Conservation (phyloP, 1,140 invertebrate species). For the Papilio dardanus region DNA sequence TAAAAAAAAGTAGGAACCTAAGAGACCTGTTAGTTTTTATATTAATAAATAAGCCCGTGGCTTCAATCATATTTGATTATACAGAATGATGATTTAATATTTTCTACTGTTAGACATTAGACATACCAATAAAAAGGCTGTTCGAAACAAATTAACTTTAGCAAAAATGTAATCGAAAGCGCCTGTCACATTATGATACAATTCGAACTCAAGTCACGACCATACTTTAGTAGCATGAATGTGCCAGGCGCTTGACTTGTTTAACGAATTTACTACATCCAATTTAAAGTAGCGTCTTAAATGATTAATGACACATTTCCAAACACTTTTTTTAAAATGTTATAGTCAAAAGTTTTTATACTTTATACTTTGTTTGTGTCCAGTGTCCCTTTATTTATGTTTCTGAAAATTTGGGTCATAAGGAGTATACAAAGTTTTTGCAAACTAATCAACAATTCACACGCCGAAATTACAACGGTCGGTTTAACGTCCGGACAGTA, state of each 20-base stretch:
- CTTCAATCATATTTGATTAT: neutral
- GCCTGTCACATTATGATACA: neutral
- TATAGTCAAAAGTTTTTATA: neutral
- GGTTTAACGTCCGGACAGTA: constrained; percentile 1
- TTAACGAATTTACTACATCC: constrained; percentile 3
- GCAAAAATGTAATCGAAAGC: constrained; percentile 4
- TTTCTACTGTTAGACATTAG: neutral
- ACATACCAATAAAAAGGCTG: neutral
- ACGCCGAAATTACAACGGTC: constrained; percentile 4
- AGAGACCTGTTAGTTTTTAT: too few species aligned
- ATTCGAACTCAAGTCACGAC: constrained; percentile 18
- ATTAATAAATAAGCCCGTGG: too few species aligned
- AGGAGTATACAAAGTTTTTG: neutral
- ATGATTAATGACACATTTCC: too few species aligned
- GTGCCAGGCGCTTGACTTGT: neutral
- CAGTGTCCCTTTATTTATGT: neutral
- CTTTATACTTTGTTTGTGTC: neutral
- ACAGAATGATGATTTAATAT: neutral
- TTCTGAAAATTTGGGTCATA: neutral
- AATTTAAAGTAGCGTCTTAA: neutral
- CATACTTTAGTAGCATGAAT: constrained; percentile 2
- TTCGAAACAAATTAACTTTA: constrained; percentile 11
- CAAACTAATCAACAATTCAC: constrained; percentile 21
- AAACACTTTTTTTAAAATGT: too few species aligned
- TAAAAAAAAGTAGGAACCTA: too few species aligned